Base-by-base conservation (phyloP, 2,888 invertebrate species). In the Agrilus biguttatus region DNA sequence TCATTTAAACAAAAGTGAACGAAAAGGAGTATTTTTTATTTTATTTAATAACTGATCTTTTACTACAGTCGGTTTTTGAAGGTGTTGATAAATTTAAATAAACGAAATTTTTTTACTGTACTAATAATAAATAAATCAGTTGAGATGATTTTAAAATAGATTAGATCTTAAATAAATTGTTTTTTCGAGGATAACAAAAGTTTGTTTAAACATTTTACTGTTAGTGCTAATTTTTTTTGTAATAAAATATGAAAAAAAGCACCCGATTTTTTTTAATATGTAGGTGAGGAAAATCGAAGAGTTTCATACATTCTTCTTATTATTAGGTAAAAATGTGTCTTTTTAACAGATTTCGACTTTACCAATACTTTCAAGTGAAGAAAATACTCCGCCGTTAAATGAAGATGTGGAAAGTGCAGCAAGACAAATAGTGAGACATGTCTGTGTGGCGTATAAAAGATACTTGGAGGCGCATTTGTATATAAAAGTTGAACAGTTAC, bases 371-470 rank as follows among this genome's bases (percentile, higher is more conserved):
- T 81, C 83, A n/a, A 77, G 81, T 13, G 80, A 84, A 41, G 83
- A 84, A 40, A 68, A 69, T 33, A 68, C 69, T 23, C 62, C 66
- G 13, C 62, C 70, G 21, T 59, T 82, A 34, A 80, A 78, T 28
- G 92, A 95, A 54, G 95, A 95, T 61, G 85, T 88, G 62, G 83
- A 90, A 46, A 89, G 87, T 61, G 88, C 91, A 3, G 87, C 88
- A 17, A 67, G 91, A 1, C 93, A 95, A 69, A 83, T 90, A 42
- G 88, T 92, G 1, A 70, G 92, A 0, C 92, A 93, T 61, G 92
- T 92, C 0, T 88, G 88, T 56, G 83, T 86, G 7, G 88, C 93
- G 0, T 73, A 93, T 2, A 83, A 90, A 56, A 77, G 87, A 54
- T 96, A 96, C 56, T 77, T 92, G 62, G 91, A 95, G 61, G 87